Evolutionary conservation across 2,888 invertebrate genomes (phyloP).

Genomic region (Psococerastis gibbosa): DNA sequence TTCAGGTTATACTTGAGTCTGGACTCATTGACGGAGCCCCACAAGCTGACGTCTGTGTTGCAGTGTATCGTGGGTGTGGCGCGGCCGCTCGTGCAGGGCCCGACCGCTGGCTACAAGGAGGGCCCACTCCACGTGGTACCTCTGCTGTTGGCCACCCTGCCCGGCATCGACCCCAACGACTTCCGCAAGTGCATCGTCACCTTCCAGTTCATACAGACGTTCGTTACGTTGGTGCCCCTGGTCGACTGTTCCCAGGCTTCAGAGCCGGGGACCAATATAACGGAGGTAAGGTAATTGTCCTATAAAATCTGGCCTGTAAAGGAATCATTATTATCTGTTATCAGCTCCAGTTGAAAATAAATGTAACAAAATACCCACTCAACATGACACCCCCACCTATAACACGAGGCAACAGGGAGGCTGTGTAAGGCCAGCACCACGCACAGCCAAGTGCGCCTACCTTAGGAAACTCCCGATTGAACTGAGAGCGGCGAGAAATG

Average conservation of each 20-base stretch:
- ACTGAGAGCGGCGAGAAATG: too few species aligned
- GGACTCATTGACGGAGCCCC: slow-evolving; percentile 76
- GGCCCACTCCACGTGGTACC: slow-evolving; percentile 68
- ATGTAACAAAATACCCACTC: too few species aligned
- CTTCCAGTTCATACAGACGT: slow-evolving; percentile 57
- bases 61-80: slow-evolving; percentile 49
- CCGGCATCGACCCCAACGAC: slow-evolving; percentile 84
- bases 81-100: slow-evolving; percentile 36
- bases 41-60: slow-evolving; percentile 55
- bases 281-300: too few species aligned
- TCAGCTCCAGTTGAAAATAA: too few species aligned
- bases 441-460: too few species aligned
- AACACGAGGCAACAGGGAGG: too few species aligned
- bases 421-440: too few species aligned
- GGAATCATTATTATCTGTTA: too few species aligned
- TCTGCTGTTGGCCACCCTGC: slow-evolving; percentile 56
- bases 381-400: too few species aligned
- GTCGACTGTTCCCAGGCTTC: slow-evolving; percentile 68
- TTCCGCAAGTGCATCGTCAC: slow-evolving; percentile 53
- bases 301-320: too few species aligned
- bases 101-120: slow-evolving; percentile 37
- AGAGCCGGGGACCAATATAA: slow-evolving; percentile 43
- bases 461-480: too few species aligned
- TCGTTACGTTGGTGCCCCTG: slow-evolving; percentile 59
- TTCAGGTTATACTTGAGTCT: slow-evolving; percentile 49